These are phyloP conservation scores for Girardia tigrina DNA, from an alignment of 2,888 invertebrate genomes.

Conservation along the genomic window DNA sequence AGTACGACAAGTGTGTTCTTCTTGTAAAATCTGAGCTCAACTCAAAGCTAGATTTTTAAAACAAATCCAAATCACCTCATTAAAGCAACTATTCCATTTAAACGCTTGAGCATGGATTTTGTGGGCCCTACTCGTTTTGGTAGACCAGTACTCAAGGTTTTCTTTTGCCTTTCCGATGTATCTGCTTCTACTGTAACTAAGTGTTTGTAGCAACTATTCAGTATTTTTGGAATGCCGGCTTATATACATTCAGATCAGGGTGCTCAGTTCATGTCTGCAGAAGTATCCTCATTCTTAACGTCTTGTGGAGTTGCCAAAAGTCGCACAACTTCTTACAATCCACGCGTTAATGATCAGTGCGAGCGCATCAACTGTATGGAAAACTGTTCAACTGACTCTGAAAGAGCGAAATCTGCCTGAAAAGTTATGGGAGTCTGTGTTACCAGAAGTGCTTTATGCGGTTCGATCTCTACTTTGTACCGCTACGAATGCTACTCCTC, in stretches of 20 bases:
- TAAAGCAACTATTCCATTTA: conserved; percentile 38
- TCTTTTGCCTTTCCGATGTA: conserved; percentile 38
- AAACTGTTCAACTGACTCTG: conserved; percentile 29
- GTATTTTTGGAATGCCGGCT: no score
- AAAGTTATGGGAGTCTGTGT: conserved; percentile 25
- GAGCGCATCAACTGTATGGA: conserved; percentile 30
- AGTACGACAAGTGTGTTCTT: conserved; percentile 9
- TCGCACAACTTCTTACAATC: no score
- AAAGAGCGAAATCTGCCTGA: conserved; percentile 23
- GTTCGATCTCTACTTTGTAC: conserved; percentile 29
- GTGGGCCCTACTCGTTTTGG: conserved; percentile 38
- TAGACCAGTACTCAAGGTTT: conserved; percentile 38
- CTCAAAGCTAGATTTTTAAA: conserved; percentile 35
- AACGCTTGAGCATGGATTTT: conserved; percentile 38
- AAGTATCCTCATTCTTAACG: no score
- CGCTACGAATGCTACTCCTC: conserved; percentile 27
- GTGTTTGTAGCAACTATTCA: no score
- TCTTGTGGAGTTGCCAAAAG: no score
- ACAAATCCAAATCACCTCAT: conserved; percentile 32
- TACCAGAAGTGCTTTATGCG: conserved; percentile 28
- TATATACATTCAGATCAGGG: no score
- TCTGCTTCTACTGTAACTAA: no score
- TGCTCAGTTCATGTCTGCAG: no score
- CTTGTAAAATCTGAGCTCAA: conserved; percentile 35
- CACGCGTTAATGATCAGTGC: conserved; percentile 30